These are phyloP conservation scores for Hipparchia semele DNA, from an alignment of 2,888 invertebrate species.

Conservation along the genomic window DNA sequence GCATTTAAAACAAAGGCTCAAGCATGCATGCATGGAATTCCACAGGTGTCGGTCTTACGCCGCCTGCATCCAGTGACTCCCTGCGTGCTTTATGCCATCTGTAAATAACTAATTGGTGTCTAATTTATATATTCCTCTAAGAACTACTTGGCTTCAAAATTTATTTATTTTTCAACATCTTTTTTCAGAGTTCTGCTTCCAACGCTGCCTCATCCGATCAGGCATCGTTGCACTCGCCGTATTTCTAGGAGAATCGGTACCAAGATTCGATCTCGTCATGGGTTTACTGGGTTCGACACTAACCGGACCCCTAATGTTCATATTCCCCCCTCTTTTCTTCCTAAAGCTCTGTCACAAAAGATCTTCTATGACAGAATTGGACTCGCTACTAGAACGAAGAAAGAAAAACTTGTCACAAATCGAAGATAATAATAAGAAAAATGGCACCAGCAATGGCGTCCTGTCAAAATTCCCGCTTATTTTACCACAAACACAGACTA, in stretches of 20 bases:
- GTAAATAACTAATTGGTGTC: too few relatives aligned
- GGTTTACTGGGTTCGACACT: conserved; percentile 93
- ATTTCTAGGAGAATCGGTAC: conserved; percentile 91
- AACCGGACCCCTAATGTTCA: conserved; percentile 91
- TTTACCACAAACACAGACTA: conserved; percentile 48
- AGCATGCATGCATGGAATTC: too few relatives aligned
- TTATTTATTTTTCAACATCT: conserved; percentile 14
- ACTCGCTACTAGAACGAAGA: conserved; percentile 28
- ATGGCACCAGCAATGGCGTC: conserved; percentile 45
- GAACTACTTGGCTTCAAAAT: too few relatives aligned
- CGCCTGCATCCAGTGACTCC: too few relatives aligned
- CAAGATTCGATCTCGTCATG: conserved; percentile 93
- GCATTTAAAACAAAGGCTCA: too few relatives aligned
- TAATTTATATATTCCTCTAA: too few relatives aligned
- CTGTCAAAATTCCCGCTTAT: conserved; percentile 58
- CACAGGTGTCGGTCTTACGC: too few relatives aligned
- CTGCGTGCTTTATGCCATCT: too few relatives aligned
- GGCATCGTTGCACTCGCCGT: conserved; percentile 87
- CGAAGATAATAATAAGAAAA: conserved; percentile 35
- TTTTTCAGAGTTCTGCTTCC: conserved; percentile 88
- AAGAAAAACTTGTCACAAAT: conserved; percentile 6
- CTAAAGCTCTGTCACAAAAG: conserved; percentile 85
- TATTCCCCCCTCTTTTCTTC: conserved; percentile 93
- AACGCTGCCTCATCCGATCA: conserved; percentile 88
- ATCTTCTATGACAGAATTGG: conserved; percentile 47